Evolutionary conservation across 2,888 invertebrate genomes (phyloP), one percentile per base, ranked within the genome.

Genomic region (Pammene aurita): DNA sequence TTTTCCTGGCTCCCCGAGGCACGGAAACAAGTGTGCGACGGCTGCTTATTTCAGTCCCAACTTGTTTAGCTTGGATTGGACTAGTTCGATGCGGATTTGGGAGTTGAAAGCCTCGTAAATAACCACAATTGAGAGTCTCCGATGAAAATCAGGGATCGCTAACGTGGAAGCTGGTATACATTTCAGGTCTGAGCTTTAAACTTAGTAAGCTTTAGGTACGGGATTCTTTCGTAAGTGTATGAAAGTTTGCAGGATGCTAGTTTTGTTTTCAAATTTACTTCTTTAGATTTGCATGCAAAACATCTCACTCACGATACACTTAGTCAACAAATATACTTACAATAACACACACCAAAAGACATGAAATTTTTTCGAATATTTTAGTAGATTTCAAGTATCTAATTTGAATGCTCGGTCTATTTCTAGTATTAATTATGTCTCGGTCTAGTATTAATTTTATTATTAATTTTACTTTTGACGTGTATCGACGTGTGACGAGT

Each of bases 1-100:
- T 82, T 78, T 84, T 80, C 78, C 75, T 75, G 70, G 78, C 81
- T 84, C 86, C 84, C 85, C 76, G 80, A 81, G 84, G 86, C 86
- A 81, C 78, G 78, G 82, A 80, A 83, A 88, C 88, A 88, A 87
- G 83, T 85, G 84, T 83, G 84, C 83, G 82, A 81, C 81, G 82
- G 80, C 78, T 84, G 85, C 86, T 89, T 90, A 89, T 89, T 88
- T 83, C 85, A 84, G 78, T 85, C 83, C 80, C 76, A 89, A 89
- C 87, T 89, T 88, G 86, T 89, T 89, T 86, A 88, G 83, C 79
- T 77, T 78, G 85, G 81, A 87, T 86, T 80, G 84, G 84, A 87
- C 81, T 86, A 80, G 84, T 86, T 82, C 80, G 80, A 84, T 83
- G 79, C 84, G 84, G 84, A 86, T 90, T 88, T 85, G 76, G 78